Percentiles rank a stretch among this genome's conserved stretches.
phyloP scores from a whole-genome alignment of 2,888 invertebrate species.

The Plagodis dolabraria region DNA sequence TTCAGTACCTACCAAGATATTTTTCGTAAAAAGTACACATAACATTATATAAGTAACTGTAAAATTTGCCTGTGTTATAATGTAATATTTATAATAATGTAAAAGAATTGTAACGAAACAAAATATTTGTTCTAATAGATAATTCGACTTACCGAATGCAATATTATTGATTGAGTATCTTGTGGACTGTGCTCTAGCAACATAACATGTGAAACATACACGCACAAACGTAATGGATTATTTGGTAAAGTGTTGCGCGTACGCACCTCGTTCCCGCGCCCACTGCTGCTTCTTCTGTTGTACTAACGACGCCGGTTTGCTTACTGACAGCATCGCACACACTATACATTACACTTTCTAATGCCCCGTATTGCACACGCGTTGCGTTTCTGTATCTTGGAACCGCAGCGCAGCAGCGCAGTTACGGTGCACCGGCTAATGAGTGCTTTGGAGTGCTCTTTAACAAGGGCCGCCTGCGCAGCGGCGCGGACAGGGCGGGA shows the following conservation, averaged over 20 bases:
- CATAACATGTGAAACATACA: conserved; percentile 21
- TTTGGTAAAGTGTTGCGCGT: conserved; percentile 36
- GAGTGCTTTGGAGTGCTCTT: conserved; percentile 69
- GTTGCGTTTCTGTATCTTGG: conserved; percentile 69
- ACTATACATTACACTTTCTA: conserved; percentile 81
- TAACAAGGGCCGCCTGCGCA: conserved; percentile 73
- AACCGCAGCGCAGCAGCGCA: conserved; percentile 56
- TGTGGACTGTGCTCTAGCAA: conserved; percentile 11
- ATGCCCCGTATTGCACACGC: conserved; percentile 75
- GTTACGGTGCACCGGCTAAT: conserved; percentile 80
- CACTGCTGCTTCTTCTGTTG: conserved; percentile 97
- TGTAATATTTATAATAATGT: no score
- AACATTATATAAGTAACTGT: no score
- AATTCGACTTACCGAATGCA: background rate
- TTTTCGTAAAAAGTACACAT: no score
- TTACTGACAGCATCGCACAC: conserved; percentile 81
- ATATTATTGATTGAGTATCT: no score
- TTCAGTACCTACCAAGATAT: no score
- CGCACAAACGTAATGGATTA: conserved; percentile 25
- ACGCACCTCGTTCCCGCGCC: conserved; percentile 95
- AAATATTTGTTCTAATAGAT: background rate
- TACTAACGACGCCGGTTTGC: conserved; percentile 87
- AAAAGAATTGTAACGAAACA: no score
- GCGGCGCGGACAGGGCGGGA: conserved; percentile 49
- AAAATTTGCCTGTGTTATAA: no score